Conservation (phyloP, 2,797 vertebrate genomes). For the Helicolenus hilgendorfi region DNA sequence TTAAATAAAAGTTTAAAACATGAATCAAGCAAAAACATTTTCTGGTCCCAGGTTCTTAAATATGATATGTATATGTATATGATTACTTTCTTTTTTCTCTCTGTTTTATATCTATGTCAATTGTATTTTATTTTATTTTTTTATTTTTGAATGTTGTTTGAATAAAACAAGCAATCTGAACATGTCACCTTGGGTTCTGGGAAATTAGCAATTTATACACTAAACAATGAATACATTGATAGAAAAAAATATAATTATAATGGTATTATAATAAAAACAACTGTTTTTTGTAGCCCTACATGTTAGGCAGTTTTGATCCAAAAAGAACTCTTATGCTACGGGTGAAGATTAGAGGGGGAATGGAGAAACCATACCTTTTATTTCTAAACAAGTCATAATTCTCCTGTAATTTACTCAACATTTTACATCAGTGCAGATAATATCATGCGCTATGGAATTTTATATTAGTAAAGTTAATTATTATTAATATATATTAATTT, state of each 20-base stretch:
- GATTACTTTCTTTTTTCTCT: neutral
- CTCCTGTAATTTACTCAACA: neutral
- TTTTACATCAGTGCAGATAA: neutral
- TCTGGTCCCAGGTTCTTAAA: neutral
- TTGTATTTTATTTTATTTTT: neutral
- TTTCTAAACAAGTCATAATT: neutral
- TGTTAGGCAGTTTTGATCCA: neutral
- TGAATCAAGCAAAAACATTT: neutral
- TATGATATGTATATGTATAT: no score
- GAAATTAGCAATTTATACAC: neutral
- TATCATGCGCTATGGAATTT: no score
- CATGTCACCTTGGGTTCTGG: neutral
- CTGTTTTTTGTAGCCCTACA: neutral
- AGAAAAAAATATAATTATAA: neutral
- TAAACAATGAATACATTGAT: neutral
- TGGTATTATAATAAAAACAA: neutral
- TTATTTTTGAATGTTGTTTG: neutral
- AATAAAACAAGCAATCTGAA: neutral
- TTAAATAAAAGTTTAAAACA: neutral
- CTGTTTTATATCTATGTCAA: neutral
- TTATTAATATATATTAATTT: neutral
- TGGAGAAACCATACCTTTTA: neutral
- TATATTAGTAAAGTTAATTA: neutral
- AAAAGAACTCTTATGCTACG: neutral
- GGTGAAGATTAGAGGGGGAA: neutral